A percentile compares a stretch with the other conserved stretches of the same genome.
These are phyloP conservation scores for Euzetes globulus DNA, from an alignment of 2,888 invertebrate genomes.

Conservation along the genomic window DNA sequence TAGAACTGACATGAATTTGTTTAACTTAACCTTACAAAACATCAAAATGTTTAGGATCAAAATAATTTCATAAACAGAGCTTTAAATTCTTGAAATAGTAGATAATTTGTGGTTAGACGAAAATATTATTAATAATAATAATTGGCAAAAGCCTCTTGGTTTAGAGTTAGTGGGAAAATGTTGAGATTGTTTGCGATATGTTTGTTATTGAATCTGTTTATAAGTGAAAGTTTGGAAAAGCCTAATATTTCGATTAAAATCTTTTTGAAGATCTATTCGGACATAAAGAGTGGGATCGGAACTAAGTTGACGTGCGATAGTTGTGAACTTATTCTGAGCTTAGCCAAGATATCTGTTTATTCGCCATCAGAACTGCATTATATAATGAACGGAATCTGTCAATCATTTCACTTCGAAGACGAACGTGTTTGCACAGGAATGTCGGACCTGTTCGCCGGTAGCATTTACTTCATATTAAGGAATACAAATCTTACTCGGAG, in stretches of 20 bases:
- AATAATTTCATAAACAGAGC: too few relatives aligned
- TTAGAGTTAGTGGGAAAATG: too few relatives aligned
- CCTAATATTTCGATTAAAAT: not conserved
- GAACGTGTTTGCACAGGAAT: slow-evolving; percentile 27
- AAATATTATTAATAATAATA: too few relatives aligned
- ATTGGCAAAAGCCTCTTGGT: too few relatives aligned
- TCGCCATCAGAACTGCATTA: slow-evolving; percentile 1
- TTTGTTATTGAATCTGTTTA: too few relatives aligned
- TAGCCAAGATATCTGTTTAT: not conserved
- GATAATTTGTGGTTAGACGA: too few relatives aligned
- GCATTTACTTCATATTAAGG: slow-evolving; percentile 26
- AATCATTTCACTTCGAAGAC: slow-evolving; percentile 26
- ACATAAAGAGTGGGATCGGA: not conserved
- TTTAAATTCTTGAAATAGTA: too few relatives aligned
- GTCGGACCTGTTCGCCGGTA: slow-evolving; percentile 2
- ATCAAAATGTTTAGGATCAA: too few relatives aligned
- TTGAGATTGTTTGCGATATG: too few relatives aligned
- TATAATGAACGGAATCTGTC: not conserved
- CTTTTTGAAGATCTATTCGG: not conserved
- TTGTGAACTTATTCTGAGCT: slow-evolving; percentile 11
- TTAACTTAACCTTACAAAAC: too few relatives aligned
- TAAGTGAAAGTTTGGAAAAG: too few relatives aligned
- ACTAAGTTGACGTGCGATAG: not conserved
- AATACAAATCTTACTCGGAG: slow-evolving; percentile 22
- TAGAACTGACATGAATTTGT: too few relatives aligned